Percentiles rank a stretch among this genome's conserved stretches.
These are phyloP conservation scores for Eriosoma lanigerum DNA, from an alignment of 1,140 invertebrate genomes.

Conservation along the genomic window DNA sequence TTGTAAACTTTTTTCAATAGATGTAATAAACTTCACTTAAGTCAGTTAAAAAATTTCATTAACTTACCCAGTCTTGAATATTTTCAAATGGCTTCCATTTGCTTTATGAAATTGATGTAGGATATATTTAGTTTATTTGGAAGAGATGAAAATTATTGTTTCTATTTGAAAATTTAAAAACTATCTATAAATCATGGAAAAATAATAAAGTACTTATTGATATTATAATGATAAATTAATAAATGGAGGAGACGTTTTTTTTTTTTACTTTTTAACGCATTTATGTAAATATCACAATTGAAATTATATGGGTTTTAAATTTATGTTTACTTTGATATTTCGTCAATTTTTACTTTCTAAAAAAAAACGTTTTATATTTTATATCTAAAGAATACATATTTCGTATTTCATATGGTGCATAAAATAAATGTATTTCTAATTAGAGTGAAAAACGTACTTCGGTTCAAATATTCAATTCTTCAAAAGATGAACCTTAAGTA, in stretches of 20 bases:
- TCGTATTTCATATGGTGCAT: no score
- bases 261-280: background rate
- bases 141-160: no score
- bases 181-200: background rate
- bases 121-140: no score
- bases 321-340: background rate
- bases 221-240: background rate
- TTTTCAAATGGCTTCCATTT: no score
- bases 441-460: background rate
- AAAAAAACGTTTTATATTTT: background rate
- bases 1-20: no score
- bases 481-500: background rate
- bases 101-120: no score
- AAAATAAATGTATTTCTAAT: no score
- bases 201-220: background rate
- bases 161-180: no score
- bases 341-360: background rate
- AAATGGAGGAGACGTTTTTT: background rate
- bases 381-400: background rate
- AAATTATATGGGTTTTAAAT: slow-evolving; percentile 5
- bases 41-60: no score
- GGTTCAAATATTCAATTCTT: background rate
- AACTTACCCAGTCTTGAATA: no score
- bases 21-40: no score
- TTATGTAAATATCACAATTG: background rate